These are phyloP conservation scores for Zosterops pallidus DNA, from an alignment of 2,113 vertebrate species.

Conservation along the genomic window DNA sequence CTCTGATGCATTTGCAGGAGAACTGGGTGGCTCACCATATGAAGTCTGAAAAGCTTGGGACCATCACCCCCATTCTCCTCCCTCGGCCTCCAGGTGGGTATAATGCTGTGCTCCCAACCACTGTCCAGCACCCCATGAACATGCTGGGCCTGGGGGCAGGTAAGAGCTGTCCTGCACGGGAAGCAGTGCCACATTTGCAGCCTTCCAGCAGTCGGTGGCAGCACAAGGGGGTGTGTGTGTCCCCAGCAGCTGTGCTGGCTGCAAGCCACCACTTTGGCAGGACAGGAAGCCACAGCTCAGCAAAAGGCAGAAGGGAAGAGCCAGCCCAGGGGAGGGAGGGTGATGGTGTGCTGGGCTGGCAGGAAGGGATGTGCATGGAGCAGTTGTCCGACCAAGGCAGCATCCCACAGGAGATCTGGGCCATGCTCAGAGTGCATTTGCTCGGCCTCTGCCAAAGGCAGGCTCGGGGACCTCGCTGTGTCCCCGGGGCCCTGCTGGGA, in stretches of 20 bases:
- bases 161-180: background rate
- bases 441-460: background rate
- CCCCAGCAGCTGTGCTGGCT: background rate
- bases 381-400: fast-evolving
- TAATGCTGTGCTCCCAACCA: background rate
- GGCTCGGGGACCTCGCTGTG: background rate
- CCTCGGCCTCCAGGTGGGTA: background rate
- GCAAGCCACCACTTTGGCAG: background rate
- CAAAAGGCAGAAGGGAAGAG: background rate
- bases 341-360: background rate
- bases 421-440: fast-evolving
- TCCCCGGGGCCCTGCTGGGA: background rate
- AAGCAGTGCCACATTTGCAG: background rate
- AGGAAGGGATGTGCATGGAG: background rate
- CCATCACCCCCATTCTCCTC: background rate
- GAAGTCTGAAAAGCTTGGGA: background rate
- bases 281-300: background rate
- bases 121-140: background rate
- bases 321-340: background rate
- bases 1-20: background rate
- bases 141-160: background rate
- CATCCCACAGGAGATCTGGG: background rate
- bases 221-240: fast-evolving
- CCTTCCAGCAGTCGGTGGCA: background rate
- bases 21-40: background rate